Conservation (phyloP, 2,888 invertebrate genomes). For the Stegana nigrithorax region DNA sequence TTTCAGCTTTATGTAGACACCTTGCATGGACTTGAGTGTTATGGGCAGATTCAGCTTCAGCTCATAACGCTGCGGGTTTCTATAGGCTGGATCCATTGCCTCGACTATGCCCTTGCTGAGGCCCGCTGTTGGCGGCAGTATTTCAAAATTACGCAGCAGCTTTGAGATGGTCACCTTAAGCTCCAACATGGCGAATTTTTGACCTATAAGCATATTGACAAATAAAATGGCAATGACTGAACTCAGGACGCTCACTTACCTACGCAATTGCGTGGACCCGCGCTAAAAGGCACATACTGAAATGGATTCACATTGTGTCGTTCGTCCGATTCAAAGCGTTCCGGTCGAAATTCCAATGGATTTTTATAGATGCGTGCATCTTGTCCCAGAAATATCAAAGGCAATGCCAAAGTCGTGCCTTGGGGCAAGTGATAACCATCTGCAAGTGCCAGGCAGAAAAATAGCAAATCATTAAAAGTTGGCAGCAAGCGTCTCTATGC, state of each 20-base stretch:
- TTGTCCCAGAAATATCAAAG: constrained; percentile 50
- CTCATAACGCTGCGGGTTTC: constrained; percentile 33
- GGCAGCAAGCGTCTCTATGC: neutral
- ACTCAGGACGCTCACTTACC: constrained; percentile 32
- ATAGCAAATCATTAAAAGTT: neutral
- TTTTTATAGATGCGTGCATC: constrained; percentile 50
- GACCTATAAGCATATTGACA: constrained; percentile 50
- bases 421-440: constrained; percentile 53
- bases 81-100: constrained; percentile 26
- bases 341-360: constrained; percentile 67
- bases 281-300: constrained; percentile 74
- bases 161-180: constrained; percentile 71
- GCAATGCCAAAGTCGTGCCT: constrained; percentile 45
- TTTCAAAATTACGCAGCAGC: constrained; percentile 69
- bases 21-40: constrained; percentile 38
- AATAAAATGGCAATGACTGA: neutral
- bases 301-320: constrained; percentile 64
- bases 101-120: constrained; percentile 64
- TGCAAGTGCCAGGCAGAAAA: constrained; percentile 23
- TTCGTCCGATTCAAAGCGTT: constrained; percentile 55
- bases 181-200: constrained; percentile 71
- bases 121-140: constrained; percentile 63
- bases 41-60: constrained; percentile 32
- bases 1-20: constrained; percentile 34
- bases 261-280: constrained; percentile 72